Evolutionary conservation across 2,113 vertebrate genomes (phyloP), one percentile per base, ranked within the genome.

Genomic region (Eptatretus burgeri): DNA sequence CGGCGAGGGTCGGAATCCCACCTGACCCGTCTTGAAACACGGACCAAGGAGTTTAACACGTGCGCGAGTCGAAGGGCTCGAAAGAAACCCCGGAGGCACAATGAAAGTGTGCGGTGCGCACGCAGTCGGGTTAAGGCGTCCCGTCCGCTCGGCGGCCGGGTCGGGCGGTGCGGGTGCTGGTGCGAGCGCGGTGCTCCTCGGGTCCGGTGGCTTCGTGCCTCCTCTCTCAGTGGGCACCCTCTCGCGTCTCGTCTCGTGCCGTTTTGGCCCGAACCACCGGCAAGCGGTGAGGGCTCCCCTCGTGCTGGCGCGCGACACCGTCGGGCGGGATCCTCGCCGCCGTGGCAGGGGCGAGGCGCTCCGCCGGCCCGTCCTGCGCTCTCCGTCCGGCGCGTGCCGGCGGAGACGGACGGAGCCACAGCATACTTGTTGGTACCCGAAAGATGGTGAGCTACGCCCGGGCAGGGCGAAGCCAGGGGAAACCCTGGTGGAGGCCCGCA

Each of bases 1-100:
- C 27, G 3, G 27, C 27, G 27, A 41, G 27, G 27, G 27, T 41
- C 7, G 27, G 27, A 41, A 41, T 56, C 17, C 69, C 70, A 70
- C 68, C 71, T 64, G 66, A 74, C 69, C 71, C 67, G 49, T 73
- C 69, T 71, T 72, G 74, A 73, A 74, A 73, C 70, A 70, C 50
- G 66, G 72, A 73, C 69, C 68, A 70, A 70, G 71, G 69, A 68
- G 72, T 71, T 68, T 68, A 68, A 70, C 71, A 67, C 64, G 51
- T 53, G 67, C 67, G 67, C 66, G 66, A 68, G 71, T 71, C 71
- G 65, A 68, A 68, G 69, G 68, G 68, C 66, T 51, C 49, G 56
- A 17, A 49, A 62, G 63, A 67, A 66, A 60, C 14, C 65, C 63
- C 68, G 52, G 51, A 63, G 71, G 69, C 64, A 63, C 67, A 69